A percentile compares a stretch with the other conserved stretches of the same genome.
These are phyloP conservation scores for Chloroceryle amazona DNA, from an alignment of 2,797 vertebrate genomes.

Conservation along the genomic window DNA sequence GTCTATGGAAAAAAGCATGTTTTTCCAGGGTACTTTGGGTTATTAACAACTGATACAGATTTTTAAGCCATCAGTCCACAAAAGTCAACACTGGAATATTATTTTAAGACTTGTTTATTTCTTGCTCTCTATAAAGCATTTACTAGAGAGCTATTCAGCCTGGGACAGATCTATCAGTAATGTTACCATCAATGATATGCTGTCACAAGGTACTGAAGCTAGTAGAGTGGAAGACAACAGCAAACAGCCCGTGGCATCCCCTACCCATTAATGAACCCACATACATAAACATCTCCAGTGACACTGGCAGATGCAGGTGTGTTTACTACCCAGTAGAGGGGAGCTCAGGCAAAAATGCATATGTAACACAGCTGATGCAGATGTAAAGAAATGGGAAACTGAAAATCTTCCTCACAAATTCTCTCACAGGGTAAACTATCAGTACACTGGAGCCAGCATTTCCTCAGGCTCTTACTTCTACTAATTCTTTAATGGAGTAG, in stretches of 20 bases:
- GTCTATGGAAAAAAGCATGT: background rate
- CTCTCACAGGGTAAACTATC: background rate
- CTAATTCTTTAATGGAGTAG: background rate
- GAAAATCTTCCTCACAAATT: background rate
- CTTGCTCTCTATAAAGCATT: background rate
- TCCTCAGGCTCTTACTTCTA: background rate
- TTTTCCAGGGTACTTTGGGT: background rate
- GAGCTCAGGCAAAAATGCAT: background rate
- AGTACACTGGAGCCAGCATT: background rate
- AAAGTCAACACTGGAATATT: background rate
- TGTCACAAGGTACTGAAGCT: background rate
- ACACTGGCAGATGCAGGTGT: background rate
- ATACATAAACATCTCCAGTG: background rate
- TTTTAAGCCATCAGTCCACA: background rate
- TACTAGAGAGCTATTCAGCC: background rate
- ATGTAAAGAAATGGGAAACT: background rate
- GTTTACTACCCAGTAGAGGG: background rate
- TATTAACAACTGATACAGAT: background rate
- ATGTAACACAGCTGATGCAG: background rate
- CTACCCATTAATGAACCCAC: background rate
- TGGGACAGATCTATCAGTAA: background rate
- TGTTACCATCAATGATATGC: background rate
- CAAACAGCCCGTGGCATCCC: background rate
- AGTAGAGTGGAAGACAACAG: background rate
- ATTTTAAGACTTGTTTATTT: background rate